phyloP scores from a whole-genome alignment of 2,888 invertebrate genomes.

The Drosophila paramelanica region DNA sequence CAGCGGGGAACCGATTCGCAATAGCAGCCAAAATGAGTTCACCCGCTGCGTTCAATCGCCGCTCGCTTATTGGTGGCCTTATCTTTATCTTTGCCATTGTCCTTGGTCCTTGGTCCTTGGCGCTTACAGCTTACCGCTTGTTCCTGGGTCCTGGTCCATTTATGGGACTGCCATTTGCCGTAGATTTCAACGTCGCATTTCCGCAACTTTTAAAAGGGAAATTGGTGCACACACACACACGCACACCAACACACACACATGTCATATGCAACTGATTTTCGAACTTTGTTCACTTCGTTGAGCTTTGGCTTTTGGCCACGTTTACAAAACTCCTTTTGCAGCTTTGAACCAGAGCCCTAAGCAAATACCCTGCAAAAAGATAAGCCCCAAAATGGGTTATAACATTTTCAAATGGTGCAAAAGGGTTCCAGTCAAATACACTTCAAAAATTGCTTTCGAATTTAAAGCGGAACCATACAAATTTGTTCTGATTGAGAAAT shows the following conservation, averaged over 20 bases:
- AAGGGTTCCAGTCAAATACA: too few species aligned
- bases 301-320: constrained; percentile 19
- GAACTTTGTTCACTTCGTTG: constrained; percentile 25
- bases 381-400: too few species aligned
- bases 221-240: constrained; percentile 28
- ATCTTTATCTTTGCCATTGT: constrained; percentile 47
- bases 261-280: constrained; percentile 27
- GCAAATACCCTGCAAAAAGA: constrained; percentile 4
- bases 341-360: background rate
- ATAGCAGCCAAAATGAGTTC: constrained; percentile 30
- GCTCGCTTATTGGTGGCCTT: constrained; percentile 48
- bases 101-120: constrained; percentile 1
- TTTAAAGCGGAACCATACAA: too few species aligned
- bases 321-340: background rate
- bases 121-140: background rate
- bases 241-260: background rate
- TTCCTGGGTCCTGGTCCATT: constrained; percentile 7
- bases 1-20: constrained; percentile 40
- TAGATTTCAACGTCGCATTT: constrained; percentile 42
- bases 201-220: constrained; percentile 43
- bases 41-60: constrained; percentile 50
- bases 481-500: too few species aligned
- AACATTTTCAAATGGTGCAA: too few species aligned
- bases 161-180: constrained; percentile 12
- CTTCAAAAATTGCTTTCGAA: too few species aligned